Base-by-base conservation (phyloP, 2,888 invertebrate genomes). In the Parochlus steinenii region DNA sequence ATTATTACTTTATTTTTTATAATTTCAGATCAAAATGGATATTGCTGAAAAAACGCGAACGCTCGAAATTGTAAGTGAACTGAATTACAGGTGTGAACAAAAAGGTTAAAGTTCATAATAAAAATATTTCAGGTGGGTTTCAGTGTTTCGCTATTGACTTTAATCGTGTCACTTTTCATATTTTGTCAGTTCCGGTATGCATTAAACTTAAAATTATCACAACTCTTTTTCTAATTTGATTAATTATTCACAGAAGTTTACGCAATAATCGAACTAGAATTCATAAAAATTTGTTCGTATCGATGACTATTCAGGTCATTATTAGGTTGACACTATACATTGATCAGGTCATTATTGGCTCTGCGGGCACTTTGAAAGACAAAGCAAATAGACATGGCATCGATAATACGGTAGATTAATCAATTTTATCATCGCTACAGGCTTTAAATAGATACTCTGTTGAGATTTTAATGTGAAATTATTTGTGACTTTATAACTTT, bases 231-330 rank as follows among this genome's bases (percentile, higher is more conserved):
- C 15, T 14, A 29, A 18, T 27, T 11, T 16, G 4, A 28, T 25
- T 15, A 10, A 41, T 30, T 39, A 14, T 44, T 54, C 57, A 5
- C 58, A 83, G 82, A 48, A 72, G 74, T 30, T 56, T 90, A 30
- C 67, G 75, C 39, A 89, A 87, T 52, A 77, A 75, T 48, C 67
- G 87, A 31, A 89, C 86, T 0, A 69, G 77, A 46, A 87, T 86
- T 45, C 92, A 83, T 58, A 80, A 77, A 56, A 81, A 82, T 54
- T 65, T 86, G 37, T 90, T 83, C 56, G 63, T 73, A 25, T 82
- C 87, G 3, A 82, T 87, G 67, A 65, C 80, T 37, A 62, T 78
- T 40, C 80, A 82, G 58, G 78, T 81, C 8, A 51, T 75, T 22
- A 69, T 81, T 30, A 64, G 83, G 26, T 61, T 85, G 37, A 70